Percentiles rank a stretch among this genome's conserved stretches.
Conservation (phyloP, 2,888 invertebrate genomes). For the Cyclophora albipunctata region DNA sequence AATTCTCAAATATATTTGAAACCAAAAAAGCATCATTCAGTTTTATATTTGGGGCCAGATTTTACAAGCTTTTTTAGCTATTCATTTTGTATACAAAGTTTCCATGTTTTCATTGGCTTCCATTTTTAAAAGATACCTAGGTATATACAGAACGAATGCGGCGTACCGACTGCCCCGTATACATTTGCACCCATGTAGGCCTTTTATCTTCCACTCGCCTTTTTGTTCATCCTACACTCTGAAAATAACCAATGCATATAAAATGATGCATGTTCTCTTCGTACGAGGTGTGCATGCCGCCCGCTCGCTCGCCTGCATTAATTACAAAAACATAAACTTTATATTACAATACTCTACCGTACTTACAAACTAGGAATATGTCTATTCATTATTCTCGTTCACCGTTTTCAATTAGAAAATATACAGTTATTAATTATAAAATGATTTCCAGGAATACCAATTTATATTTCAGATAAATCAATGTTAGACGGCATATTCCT, state of each 20-base stretch:
- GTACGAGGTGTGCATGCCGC: conserved; percentile 33
- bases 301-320: conserved; percentile 41
- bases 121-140: background rate
- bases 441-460: too few relatives aligned
- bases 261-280: conserved; percentile 55
- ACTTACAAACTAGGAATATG: too few relatives aligned
- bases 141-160: background rate
- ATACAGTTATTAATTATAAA: too few relatives aligned
- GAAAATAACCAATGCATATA: conserved; percentile 57
- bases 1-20: too few relatives aligned
- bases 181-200: conserved; percentile 10
- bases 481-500: too few relatives aligned
- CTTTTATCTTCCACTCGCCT: conserved; percentile 33
- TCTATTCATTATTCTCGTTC: too few relatives aligned
- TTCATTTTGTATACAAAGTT: too few relatives aligned
- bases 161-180: background rate
- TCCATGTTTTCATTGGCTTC: background rate
- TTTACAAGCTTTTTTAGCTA: too few relatives aligned
- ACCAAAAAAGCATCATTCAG: too few relatives aligned
- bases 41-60: too few relatives aligned
- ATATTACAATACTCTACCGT: conserved; percentile 10
- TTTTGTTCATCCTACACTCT: conserved; percentile 31
- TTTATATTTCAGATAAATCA: too few relatives aligned
- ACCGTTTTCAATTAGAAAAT: too few relatives aligned
- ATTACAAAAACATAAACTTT: conserved; percentile 38